Conservation (phyloP, 2,113 vertebrate genomes). For the Euleptes europaea region DNA sequence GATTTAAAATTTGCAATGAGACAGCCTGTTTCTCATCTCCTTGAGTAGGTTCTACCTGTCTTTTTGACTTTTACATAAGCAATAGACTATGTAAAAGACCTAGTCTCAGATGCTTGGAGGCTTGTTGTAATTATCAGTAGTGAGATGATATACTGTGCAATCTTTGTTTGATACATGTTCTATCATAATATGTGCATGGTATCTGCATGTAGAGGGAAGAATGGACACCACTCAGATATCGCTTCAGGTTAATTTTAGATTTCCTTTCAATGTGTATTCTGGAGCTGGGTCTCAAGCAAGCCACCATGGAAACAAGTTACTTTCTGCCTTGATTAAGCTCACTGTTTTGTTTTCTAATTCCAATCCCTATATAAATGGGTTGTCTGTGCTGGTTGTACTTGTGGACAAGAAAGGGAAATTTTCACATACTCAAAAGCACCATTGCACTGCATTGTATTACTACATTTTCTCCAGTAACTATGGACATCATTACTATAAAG, state of each 20-base stretch:
- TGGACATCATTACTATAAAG: background rate
- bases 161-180: background rate
- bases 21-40: background rate
- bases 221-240: background rate
- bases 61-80: background rate
- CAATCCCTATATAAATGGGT: background rate
- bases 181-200: background rate
- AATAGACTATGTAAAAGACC: background rate
- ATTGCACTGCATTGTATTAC: background rate
- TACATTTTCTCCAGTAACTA: background rate
- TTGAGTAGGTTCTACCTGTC: background rate
- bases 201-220: background rate
- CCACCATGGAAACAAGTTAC: background rate
- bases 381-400: background rate
- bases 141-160: background rate
- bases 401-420: background rate
- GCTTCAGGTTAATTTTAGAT: background rate
- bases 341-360: background rate
- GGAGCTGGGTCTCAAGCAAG: background rate
- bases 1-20: background rate
- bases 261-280: background rate
- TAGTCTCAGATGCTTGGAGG: background rate
- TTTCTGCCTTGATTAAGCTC: background rate
- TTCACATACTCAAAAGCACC: background rate
- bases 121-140: background rate